Base-by-base conservation (phyloP, 2,113 vertebrate species). In the Larimichthys polyactis region DNA sequence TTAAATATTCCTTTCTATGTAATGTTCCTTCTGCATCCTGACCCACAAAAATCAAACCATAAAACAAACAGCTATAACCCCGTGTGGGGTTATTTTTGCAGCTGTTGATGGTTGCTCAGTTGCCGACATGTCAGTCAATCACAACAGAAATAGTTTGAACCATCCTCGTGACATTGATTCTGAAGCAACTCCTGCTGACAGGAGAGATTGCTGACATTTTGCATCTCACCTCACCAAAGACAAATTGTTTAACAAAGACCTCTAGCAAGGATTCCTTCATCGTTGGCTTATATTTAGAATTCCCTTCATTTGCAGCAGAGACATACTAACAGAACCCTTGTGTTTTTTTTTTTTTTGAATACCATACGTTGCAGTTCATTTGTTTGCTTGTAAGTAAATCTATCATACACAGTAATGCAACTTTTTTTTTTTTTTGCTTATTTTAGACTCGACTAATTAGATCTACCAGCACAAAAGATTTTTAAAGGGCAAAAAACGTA, bases 21-120 rank as follows among this genome's bases (percentile, higher is more conserved):
- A 90, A 91, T 88, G 89, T 85, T 91, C 71, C 87, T 88, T 91
- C 90, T 90, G 91, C 83, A 91, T 92, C 78, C 79, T 92, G 91
- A 92, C 90, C 91, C 91, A 93, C 85, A 93, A 92, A 91, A 91
- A 91, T 88, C 90, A 88, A 90, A 90, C 86, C 86, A 79, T 79
- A 92, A 85, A 92, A 93, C 90, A 93, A 94, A 93, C 89, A 91
- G 88, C 85, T 58, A 68, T 84, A 90, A 88, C 87, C 91, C 88
- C 89, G 82, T 86, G 83, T 82, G 89, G 84, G 87, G 82, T 90
- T 92, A 89, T 80, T 89, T 89, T 86, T 84, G 86, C 88, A 91
- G 91, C 88, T 90, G 88, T 84, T 93, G 91, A 89, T 88, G 88
- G 88, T 86, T 92, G 89, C 87, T 93, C 75, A 66, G 79, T 71